These are phyloP conservation scores for Entosphenus tridentatus DNA, from an alignment of 2,113 vertebrate species.

Conservation along the genomic window DNA sequence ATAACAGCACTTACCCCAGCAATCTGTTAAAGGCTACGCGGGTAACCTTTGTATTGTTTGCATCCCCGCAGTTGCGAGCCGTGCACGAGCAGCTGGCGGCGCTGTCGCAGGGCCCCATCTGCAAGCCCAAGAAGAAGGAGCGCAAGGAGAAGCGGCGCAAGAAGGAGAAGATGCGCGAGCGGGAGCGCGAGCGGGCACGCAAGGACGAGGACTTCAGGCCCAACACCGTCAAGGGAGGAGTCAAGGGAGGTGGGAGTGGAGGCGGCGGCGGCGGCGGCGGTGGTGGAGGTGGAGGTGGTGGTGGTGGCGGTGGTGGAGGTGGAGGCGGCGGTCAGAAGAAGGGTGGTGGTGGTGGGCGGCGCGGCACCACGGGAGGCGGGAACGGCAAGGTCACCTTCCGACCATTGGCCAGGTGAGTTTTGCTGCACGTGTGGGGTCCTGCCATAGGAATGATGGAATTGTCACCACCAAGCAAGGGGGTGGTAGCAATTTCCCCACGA, in stretches of 20 bases:
- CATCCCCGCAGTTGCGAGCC: constrained; percentile 36
- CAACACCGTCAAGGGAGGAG: background rate
- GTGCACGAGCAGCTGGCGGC: constrained; percentile 59
- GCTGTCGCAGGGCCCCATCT: constrained; percentile 48
- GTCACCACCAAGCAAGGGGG: too few relatives aligned
- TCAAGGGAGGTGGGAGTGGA: background rate
- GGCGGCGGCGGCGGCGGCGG: background rate
- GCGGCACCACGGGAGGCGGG: too few relatives aligned
- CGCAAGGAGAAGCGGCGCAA: constrained; percentile 64
- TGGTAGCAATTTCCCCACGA: too few relatives aligned
- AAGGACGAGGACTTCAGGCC: background rate
- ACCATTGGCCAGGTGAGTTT: too few relatives aligned
- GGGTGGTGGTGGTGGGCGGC: too few relatives aligned
- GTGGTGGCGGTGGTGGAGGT: background rate
- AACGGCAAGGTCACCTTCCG: too few relatives aligned
- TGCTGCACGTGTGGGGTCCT: too few relatives aligned
- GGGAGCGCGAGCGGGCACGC: background rate
- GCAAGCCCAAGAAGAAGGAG: constrained; percentile 64
- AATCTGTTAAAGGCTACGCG: too few relatives aligned
- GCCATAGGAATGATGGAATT: too few relatives aligned
- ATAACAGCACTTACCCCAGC: too few relatives aligned
- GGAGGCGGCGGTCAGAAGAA: background rate
- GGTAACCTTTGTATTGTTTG: too few relatives aligned
- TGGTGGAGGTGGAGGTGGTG: background rate
- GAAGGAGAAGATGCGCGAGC: constrained; percentile 38